These are phyloP conservation scores for Stenodema calcarata DNA, from an alignment of 2,888 invertebrate species.

Conservation along the genomic window DNA sequence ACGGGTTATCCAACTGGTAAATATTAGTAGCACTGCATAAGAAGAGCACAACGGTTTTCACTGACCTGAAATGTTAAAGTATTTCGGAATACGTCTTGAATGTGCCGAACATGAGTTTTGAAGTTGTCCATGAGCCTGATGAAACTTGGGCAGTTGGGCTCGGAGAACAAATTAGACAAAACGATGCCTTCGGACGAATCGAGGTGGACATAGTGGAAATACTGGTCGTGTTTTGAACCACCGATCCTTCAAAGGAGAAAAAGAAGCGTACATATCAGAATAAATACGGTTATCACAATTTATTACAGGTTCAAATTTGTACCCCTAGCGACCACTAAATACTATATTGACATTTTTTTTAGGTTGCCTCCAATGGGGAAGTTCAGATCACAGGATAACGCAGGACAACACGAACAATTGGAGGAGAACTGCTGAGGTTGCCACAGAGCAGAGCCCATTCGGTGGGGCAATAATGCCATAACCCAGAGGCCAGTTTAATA, in stretches of 20 bases:
- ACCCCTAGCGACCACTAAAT: too few species aligned
- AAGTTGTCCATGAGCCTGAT: slow-evolving; percentile 73
- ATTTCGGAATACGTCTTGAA: slow-evolving; percentile 76
- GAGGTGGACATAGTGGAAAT: slow-evolving; percentile 76
- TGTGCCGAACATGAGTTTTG: slow-evolving; percentile 72
- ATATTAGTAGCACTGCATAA: neutral
- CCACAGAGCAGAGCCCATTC: too few species aligned
- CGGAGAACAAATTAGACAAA: slow-evolving; percentile 61
- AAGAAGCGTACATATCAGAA: neutral
- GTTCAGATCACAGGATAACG: too few species aligned
- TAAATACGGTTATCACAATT: too few species aligned
- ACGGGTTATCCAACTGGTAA: too few species aligned
- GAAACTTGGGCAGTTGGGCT: slow-evolving; percentile 11
- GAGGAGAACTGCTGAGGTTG: too few species aligned
- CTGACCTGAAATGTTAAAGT: slow-evolving; percentile 68
- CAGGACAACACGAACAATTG: too few species aligned
- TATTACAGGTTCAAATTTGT: too few species aligned
- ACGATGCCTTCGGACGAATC: slow-evolving; percentile 76
- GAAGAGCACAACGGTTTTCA: neutral
- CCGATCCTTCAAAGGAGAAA: neutral
- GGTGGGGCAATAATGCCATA: too few species aligned
- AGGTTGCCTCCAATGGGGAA: too few species aligned
- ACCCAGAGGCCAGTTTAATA: too few species aligned
- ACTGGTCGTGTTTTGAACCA: slow-evolving; percentile 25
- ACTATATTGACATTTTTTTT: too few species aligned